A percentile compares a stretch with the other conserved stretches of the same genome.
phyloP scores from a whole-genome alignment of 2,113 vertebrate species.

The Bubo bubo region DNA sequence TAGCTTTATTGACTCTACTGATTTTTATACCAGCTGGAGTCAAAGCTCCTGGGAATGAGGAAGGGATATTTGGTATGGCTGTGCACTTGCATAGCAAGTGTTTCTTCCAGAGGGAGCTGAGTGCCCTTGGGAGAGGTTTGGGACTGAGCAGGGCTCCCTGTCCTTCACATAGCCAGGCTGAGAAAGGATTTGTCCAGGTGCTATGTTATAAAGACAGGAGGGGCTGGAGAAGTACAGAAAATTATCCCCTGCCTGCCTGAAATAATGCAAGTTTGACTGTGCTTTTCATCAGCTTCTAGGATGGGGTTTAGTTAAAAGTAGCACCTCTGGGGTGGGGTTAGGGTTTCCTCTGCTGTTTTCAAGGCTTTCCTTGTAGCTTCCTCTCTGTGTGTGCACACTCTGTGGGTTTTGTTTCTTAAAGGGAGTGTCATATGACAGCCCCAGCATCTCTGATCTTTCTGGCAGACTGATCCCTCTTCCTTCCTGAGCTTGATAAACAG shows the following conservation, averaged over 20 bases:
- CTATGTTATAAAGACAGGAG: background rate
- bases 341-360: constrained; percentile 53
- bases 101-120: background rate
- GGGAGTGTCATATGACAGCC: constrained; percentile 40
- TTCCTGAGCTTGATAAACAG: constrained; percentile 69
- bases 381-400: background rate
- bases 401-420: constrained; percentile 62
- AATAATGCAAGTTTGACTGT: background rate
- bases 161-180: background rate
- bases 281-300: background rate
- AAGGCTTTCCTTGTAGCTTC: constrained; percentile 56
- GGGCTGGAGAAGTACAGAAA: background rate
- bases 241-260: background rate
- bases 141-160: background rate
- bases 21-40: background rate
- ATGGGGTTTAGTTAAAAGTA: background rate
- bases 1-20: background rate
- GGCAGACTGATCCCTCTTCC: constrained; percentile 57
- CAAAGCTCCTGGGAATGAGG: background rate
- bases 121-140: background rate
- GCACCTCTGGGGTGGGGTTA: constrained; percentile 22
- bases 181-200: background rate
- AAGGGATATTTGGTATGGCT: background rate
- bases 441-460: constrained; percentile 58
- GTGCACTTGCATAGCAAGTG: background rate